A percentile compares a stretch with the other conserved stretches of the same genome.
Conservation (phyloP, 2,888 invertebrate genomes). For the Brachypterus glaber region DNA sequence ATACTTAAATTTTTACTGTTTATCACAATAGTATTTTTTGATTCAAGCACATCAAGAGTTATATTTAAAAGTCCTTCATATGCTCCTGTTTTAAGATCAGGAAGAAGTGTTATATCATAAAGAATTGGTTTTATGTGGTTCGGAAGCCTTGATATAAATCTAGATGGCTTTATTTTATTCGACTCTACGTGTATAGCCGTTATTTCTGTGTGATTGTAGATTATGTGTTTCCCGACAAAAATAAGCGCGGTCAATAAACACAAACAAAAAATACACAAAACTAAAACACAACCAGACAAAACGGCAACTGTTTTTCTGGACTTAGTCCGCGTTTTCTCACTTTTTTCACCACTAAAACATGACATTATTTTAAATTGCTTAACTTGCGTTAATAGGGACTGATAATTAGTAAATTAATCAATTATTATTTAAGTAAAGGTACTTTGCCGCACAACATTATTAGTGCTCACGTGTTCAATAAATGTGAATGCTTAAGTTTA, state of each 20-base stretch:
- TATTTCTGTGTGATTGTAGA: constrained; percentile 20
- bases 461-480: too few species aligned
- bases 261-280: constrained; percentile 32
- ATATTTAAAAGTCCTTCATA: not conserved
- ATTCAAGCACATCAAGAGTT: not conserved
- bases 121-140: too few species aligned
- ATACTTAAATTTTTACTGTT: not conserved
- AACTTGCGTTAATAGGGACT: too few species aligned
- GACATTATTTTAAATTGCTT: too few species aligned
- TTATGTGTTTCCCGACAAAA: constrained; percentile 32
- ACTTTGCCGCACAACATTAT: too few species aligned
- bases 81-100: not conserved
- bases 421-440: too few species aligned
- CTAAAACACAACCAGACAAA: constrained; percentile 32
- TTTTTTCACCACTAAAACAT: too few species aligned
- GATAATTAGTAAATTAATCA: too few species aligned
- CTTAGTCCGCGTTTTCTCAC: too few species aligned
- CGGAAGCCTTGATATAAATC: too few species aligned
- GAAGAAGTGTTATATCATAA: not conserved
- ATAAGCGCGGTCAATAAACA: constrained; percentile 35
- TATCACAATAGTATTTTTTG: not conserved
- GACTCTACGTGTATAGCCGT: not conserved
- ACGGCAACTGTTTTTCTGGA: constrained; percentile 3
- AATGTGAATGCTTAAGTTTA: too few species aligned
- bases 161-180: not conserved